Base-by-base conservation (phyloP, 2,113 vertebrate species). In the Aramus guarauna region DNA sequence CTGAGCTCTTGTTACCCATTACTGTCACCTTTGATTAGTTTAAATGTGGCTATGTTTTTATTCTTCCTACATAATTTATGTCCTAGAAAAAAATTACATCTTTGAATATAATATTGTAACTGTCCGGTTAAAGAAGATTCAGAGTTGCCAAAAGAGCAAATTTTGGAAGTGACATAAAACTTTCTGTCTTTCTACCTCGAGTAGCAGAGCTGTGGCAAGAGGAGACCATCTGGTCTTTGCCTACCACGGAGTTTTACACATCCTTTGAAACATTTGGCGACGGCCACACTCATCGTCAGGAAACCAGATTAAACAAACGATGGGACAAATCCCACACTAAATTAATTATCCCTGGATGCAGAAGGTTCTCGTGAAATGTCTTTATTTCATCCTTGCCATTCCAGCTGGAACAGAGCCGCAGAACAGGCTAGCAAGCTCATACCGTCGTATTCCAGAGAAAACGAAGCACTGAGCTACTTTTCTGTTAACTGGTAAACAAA, bases 51-150 rank as follows among this genome's bases (percentile, higher is more conserved):
- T 92, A n/a, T 59, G 59, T 83, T 71, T 1, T 0, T 53, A 60
- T 74, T 55, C 82, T 92, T 94, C 83, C 75, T 96, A 74, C 83
- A 97, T 95, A 95, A 96, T 85, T 90, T 76, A 96, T 81, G 24
- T 77, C 47, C 27, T 86, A 80, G 67, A 30, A 94, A 85, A 85
- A 84, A 64, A 66, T 1, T 27, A 39, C 22, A 30, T 77, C 47
- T 83, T 55, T 84, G 59, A 71, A 36, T 30, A 34, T 12, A 71
- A 80, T 66, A 86, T 39, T 59, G 19, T 52, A 41, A 34, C 21
- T 39, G 32, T 36, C 21, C 16, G 48, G 41, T 37, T 82, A 50
- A 88, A 43, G 59, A 79, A 94, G 66, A 93, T 64, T n/a, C 75
- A 63, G 50, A 84, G 16, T 12, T 80, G 18, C 59, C 9, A 17